Conservation (phyloP, 1,140 invertebrate species). For the Drosophila nebulosa region DNA sequence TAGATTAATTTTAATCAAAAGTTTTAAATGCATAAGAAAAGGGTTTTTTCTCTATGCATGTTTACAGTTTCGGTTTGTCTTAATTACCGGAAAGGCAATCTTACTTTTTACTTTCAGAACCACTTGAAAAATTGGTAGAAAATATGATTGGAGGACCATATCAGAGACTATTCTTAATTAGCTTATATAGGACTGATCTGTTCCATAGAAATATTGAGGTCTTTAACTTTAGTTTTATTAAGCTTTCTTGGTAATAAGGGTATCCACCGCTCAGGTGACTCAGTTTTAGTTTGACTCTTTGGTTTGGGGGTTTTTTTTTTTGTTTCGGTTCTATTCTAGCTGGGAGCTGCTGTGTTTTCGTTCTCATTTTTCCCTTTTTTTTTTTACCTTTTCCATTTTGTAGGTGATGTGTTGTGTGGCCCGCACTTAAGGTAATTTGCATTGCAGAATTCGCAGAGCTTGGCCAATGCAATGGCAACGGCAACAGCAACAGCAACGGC, state of each 20-base stretch:
- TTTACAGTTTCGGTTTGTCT: too few species aligned
- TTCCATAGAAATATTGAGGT: too few species aligned
- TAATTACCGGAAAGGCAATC: too few species aligned
- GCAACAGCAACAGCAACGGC: slow-evolving; percentile 20
- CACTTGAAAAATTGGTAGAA: too few species aligned
- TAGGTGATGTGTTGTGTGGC: slow-evolving; percentile 70
- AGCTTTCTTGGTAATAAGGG: neutral
- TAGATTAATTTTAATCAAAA: neutral
- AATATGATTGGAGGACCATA: too few species aligned
- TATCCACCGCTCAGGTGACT: neutral
- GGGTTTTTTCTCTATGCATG: too few species aligned
- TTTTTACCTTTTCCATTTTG: slow-evolving; percentile 32
- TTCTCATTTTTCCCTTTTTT: neutral
- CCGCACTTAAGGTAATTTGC: slow-evolving; percentile 79
- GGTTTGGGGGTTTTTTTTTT: neutral
- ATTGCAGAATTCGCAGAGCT: slow-evolving; percentile 75
- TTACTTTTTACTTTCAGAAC: too few species aligned
- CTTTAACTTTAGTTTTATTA: too few species aligned
- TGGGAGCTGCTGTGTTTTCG: neutral
- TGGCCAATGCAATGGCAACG: slow-evolving; percentile 49
- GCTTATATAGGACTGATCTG: too few species aligned
- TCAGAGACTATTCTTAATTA: too few species aligned
- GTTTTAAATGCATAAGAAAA: neutral
- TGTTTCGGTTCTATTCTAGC: slow-evolving; percentile 19
- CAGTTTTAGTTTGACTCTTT: neutral